These are phyloP conservation scores for Pterocles gutturalis DNA, from an alignment of 2,113 vertebrate genomes.

Conservation along the genomic window DNA sequence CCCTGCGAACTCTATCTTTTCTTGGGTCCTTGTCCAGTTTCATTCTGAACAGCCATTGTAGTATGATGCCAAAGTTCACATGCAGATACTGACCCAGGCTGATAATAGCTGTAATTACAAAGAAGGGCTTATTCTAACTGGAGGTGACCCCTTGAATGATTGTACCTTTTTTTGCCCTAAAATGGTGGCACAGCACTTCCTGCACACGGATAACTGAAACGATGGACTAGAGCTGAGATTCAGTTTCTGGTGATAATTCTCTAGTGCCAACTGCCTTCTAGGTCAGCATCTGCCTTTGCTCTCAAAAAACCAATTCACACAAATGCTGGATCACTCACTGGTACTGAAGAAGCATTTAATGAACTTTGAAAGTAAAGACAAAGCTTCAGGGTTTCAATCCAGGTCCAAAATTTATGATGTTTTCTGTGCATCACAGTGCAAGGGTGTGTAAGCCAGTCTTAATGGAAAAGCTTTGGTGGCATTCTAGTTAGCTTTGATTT, in stretches of 20 bases:
- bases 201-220: neutral
- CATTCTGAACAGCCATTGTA: neutral
- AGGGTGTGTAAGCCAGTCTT: conserved; percentile 68
- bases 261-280: conserved; percentile 39
- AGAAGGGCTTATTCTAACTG: neutral
- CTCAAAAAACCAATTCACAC: conserved; percentile 69
- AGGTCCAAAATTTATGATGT: conserved; percentile 63
- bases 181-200: neutral
- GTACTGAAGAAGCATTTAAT: conserved; percentile 36
- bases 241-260: conserved; percentile 65
- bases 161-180: neutral
- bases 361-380: conserved; percentile 51
- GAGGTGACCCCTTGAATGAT: neutral
- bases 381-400: conserved; percentile 44
- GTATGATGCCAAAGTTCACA: neutral
- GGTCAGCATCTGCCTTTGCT: conserved; percentile 61
- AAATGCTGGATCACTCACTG: conserved; percentile 24
- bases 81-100: neutral
- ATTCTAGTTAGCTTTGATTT: conserved; percentile 77
- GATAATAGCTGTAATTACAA: neutral
- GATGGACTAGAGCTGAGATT: conserved; percentile 11
- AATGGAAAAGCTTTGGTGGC: conserved; percentile 69
- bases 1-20: neutral
- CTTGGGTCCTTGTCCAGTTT: neutral
- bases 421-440: conserved; percentile 68